Base-by-base conservation (phyloP, 2,888 invertebrate species). In the Malacosoma neustria region DNA sequence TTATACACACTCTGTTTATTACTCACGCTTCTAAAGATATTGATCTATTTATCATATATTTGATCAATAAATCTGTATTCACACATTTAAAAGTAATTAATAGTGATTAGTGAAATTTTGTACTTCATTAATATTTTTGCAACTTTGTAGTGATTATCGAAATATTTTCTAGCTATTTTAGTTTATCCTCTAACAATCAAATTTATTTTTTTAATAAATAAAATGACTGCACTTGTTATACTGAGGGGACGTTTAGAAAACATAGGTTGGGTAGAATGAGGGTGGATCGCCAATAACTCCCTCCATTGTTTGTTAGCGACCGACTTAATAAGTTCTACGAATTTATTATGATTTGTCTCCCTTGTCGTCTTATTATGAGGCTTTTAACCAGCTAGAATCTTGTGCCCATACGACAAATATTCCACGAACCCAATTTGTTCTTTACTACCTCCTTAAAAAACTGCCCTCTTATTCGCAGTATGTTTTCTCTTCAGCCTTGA, bases 271-370 rank as follows among this genome's bases (percentile, higher is more conserved):
- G 76, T 73, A 76, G 72, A 74, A 69, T 66, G 72, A 71, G 75
- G 80, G 75, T 75, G 74, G 75, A 80, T 82, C 76, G 72, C 72
- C 81, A 82, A 81, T 82, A 84, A 77, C 77, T 73, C 66, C 72
- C 65, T 68, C 79, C 74, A 82, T 81, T 82, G 82, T 84, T 84
- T 82, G 80, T 77, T 71, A 74, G 74, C 74, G 72, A 73, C 73
- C 69, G 79, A 77, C 81, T 80, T 82, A 82, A 82, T 84, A 84
- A 84, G 81, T 79, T 76, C 74, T 57, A 68, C 72, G 61, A 77
- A 82, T 82, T 80, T 82, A 81, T 81, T 80, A 80, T 84, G 80
- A 82, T 81, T 81, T 80, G 76, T 79, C 68, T 71, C 69, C 68
- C 70, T 70, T 66, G 72, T 70, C 75, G 70, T 76, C 73, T 75